A percentile compares a stretch with the other conserved stretches of the same genome.
Evolutionary conservation across 2,888 invertebrate species (phyloP).

Genomic region (Melanophora roralis): DNA sequence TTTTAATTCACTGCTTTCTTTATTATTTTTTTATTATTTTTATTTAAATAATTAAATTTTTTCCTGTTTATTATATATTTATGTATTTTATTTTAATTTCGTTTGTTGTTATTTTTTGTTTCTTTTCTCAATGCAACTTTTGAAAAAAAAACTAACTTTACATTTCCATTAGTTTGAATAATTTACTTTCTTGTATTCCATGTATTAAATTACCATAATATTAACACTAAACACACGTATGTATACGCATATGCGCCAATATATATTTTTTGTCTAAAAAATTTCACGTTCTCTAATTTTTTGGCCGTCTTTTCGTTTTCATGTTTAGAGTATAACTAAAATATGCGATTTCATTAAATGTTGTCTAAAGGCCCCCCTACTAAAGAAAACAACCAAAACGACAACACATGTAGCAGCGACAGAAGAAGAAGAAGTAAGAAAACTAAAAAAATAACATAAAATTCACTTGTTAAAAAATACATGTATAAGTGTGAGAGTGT

Average conservation of each 20-base stretch:
- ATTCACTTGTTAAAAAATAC: conserved; percentile 51
- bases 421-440: background rate
- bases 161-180: background rate
- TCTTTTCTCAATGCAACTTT: too few species aligned
- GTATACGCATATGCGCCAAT: too few species aligned
- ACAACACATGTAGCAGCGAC: background rate
- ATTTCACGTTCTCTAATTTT: conserved; percentile 11
- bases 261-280: background rate
- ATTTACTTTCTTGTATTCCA: background rate
- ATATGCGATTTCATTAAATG: conserved; percentile 61
- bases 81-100: background rate
- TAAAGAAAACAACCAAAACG: conserved; percentile 5
- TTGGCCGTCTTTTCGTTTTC: conserved; percentile 58
- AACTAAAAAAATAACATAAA: background rate
- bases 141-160: background rate
- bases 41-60: too few species aligned
- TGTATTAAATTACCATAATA: background rate
- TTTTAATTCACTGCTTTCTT: too few species aligned
- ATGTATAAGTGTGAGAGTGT: conserved; percentile 13
- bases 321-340: conserved; percentile 64
- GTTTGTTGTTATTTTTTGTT: too few species aligned
- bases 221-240: background rate
- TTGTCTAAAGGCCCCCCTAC: conserved; percentile 59
- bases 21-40: too few species aligned
- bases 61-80: conserved; percentile 10